phyloP scores from a whole-genome alignment of 2,113 vertebrate genomes.

The Ibidorhyncha struthersii region DNA sequence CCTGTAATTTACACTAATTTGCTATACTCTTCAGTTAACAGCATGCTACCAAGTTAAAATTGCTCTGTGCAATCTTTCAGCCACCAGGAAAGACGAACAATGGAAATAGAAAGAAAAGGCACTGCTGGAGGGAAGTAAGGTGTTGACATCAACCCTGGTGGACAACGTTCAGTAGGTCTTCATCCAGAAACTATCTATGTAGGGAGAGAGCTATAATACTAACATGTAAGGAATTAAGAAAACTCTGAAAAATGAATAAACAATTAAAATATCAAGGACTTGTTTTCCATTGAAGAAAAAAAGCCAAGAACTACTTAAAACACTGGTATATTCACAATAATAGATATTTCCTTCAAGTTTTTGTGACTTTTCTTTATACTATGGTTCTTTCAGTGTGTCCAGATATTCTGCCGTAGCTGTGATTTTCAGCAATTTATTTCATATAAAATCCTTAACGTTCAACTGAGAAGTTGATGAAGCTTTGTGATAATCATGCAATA shows the following conservation, averaged over 20 bases:
- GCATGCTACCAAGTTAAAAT: not conserved
- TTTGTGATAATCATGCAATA: constrained; percentile 2
- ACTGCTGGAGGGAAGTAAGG: not conserved
- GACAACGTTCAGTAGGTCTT: not conserved
- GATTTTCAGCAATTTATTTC: not conserved
- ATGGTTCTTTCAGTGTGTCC: not conserved
- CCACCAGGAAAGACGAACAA: not conserved
- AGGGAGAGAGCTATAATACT: not conserved
- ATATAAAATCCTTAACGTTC: not conserved
- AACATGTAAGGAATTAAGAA: not conserved
- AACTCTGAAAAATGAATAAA: not conserved
- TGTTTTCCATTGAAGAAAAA: not conserved
- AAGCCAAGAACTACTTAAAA: not conserved
- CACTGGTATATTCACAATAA: not conserved
- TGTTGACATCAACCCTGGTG: not conserved
- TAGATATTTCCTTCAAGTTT: not conserved
- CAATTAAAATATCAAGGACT: not conserved
- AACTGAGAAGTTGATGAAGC: not conserved
- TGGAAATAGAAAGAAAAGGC: not conserved
- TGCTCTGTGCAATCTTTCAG: not conserved
- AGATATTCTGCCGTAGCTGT: not conserved
- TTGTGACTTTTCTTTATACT: not conserved
- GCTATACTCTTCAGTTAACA: not conserved
- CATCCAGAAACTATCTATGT: not conserved
- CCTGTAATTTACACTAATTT: not conserved